A percentile compares a stretch with the other conserved stretches of the same genome.
Evolutionary conservation across 1,140 invertebrate species (phyloP).

Genomic region (Achatina immaculata): DNA sequence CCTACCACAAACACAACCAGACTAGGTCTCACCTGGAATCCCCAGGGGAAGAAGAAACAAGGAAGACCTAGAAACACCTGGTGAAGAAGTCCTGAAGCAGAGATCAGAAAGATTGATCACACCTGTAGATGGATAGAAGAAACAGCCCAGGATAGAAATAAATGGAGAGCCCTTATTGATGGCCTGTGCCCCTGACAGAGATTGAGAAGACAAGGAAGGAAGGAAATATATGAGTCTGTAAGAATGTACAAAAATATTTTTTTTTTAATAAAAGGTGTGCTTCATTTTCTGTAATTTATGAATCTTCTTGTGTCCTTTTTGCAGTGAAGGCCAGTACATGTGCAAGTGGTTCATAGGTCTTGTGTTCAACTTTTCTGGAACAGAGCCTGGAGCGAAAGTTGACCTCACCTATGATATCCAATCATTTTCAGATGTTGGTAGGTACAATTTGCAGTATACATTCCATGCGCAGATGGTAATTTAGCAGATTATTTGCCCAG

Average conservation of each 20-base stretch:
- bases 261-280: neutral
- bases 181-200: no score
- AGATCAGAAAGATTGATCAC: no score
- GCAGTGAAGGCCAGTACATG: conserved; percentile 64
- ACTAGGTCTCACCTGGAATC: no score
- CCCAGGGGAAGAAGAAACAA: no score
- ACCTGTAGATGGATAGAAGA: no score
- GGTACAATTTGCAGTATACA: conserved; percentile 39
- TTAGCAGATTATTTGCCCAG: neutral
- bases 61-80: no score
- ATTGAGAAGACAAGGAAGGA: neutral
- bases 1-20: no score
- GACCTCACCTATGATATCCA: conserved; percentile 94
- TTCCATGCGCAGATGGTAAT: conserved; percentile 14
- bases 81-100: no score
- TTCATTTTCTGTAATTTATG: neutral
- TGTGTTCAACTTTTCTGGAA: conserved; percentile 82
- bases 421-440: conserved; percentile 82
- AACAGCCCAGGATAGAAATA: no score
- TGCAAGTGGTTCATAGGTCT: conserved; percentile 98
- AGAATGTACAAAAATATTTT: neutral
- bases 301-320: conserved; percentile 41
- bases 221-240: neutral
- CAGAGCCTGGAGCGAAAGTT: conserved; percentile 76
- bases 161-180: no score